Conservation (phyloP, 2,797 vertebrate genomes). For the Scarus forsteni region DNA sequence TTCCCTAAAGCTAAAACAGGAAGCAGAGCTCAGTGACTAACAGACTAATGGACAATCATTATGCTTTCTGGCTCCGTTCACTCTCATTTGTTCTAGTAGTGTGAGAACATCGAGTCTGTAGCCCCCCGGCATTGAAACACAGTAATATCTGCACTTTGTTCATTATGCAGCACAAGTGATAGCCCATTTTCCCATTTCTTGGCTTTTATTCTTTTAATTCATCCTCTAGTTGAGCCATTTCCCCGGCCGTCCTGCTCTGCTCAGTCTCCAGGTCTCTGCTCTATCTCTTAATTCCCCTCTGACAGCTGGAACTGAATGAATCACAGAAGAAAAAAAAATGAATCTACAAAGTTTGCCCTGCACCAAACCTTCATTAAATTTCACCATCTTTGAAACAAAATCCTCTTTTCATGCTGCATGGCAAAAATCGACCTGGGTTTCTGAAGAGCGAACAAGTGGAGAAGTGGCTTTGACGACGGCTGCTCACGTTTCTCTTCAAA, state of each 20-base stretch:
- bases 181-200: constrained; percentile 78
- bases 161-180: constrained; percentile 77
- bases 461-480: constrained; percentile 30
- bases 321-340: constrained; percentile 41
- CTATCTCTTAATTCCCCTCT: constrained; percentile 75
- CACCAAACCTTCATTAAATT: constrained; percentile 45
- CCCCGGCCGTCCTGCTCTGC: constrained; percentile 56
- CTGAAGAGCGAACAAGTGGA: constrained; percentile 32
- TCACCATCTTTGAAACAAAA: constrained; percentile 41
- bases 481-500: constrained; percentile 23
- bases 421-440: constrained; percentile 1
- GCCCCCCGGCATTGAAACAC: constrained; percentile 65
- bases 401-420: constrained; percentile 13
- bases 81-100: constrained; percentile 68
- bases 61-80: constrained; percentile 65
- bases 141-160: constrained; percentile 79
- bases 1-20: constrained; percentile 71
- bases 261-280: constrained; percentile 64
- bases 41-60: constrained; percentile 73
- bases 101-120: constrained; percentile 68
- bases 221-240: constrained; percentile 72
- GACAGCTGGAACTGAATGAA: constrained; percentile 64
- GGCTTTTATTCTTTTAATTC: constrained; percentile 83
- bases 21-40: constrained; percentile 63
- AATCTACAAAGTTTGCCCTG: constrained; percentile 57